These are phyloP conservation scores for Apus apus DNA, from an alignment of 2,113 vertebrate species.

Conservation along the genomic window DNA sequence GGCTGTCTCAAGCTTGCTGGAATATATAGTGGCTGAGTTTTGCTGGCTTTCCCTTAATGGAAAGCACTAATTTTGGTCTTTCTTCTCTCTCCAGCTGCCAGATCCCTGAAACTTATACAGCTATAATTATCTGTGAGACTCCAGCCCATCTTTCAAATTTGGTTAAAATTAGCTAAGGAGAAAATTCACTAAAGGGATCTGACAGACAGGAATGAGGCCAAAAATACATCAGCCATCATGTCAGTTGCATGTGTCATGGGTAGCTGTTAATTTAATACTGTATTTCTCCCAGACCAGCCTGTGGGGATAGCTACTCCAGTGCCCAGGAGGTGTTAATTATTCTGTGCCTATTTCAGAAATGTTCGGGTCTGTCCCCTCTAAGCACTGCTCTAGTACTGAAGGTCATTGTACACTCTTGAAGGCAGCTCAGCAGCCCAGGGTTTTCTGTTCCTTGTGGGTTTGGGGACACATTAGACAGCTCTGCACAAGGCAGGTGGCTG, in stretches of 20 bases:
- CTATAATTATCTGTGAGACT: constrained; percentile 50
- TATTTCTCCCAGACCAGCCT: not conserved
- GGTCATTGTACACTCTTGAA: not conserved
- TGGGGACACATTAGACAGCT: not conserved
- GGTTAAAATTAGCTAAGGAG: constrained; percentile 46
- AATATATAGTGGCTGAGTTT: constrained; percentile 6
- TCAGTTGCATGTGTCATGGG: not conserved
- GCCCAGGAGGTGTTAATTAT: not conserved
- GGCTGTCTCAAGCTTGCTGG: not conserved
- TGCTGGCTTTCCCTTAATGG: constrained; percentile 35
- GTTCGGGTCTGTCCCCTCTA: not conserved
- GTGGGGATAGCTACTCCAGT: not conserved
- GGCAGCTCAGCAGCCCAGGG: not conserved
- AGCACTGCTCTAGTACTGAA: not conserved
- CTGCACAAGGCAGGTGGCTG: not conserved
- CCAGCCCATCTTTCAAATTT: constrained; percentile 28
- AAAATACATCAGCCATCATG: not conserved
- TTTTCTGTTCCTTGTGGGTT: not conserved
- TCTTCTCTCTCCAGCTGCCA: constrained; percentile 48
- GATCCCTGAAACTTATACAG: constrained; percentile 48
- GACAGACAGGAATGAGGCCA: constrained; percentile 19
- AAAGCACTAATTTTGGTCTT: constrained; percentile 47
- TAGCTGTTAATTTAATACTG: not conserved
- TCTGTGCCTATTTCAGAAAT: not conserved
- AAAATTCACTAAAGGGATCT: constrained; percentile 14